Evolutionary conservation across 2,888 invertebrate species (phyloP).

Genomic region (Conops quadrifasciatus): DNA sequence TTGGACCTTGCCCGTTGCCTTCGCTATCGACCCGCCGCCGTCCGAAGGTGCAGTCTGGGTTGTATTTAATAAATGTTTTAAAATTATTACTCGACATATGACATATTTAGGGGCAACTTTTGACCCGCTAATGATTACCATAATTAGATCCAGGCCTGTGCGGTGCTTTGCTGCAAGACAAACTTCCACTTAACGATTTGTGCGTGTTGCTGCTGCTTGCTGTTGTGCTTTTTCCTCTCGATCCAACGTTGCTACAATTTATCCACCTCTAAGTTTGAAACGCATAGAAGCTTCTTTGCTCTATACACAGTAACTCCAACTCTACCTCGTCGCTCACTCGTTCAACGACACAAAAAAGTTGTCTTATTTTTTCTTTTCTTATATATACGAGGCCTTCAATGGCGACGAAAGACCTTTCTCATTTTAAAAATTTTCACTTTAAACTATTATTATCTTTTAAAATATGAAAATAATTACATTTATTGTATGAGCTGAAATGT

Average conservation of each 20-base stretch:
- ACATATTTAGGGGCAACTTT: too few species aligned
- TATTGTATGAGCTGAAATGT: slow-evolving; percentile 30
- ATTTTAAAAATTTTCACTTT: slow-evolving; percentile 38
- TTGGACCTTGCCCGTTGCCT: too few species aligned
- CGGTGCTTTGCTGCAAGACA: too few species aligned
- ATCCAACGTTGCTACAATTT: slow-evolving; percentile 26
- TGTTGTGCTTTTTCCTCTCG: slow-evolving; percentile 35
- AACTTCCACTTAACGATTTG: too few species aligned
- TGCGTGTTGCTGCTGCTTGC: slow-evolving; percentile 9
- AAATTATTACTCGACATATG: too few species aligned
- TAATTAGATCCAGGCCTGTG: too few species aligned
- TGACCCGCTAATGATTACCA: too few species aligned
- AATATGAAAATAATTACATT: slow-evolving; percentile 23
- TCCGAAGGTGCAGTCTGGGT: too few species aligned
- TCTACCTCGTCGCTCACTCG: slow-evolving; percentile 45
- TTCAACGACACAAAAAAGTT: slow-evolving; percentile 64
- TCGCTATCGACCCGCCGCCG: too few species aligned
- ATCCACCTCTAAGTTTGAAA: slow-evolving; percentile 1
- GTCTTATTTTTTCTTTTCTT: slow-evolving; percentile 51
- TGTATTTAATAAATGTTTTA: too few species aligned
- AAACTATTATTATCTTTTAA: slow-evolving; percentile 11
- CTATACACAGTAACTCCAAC: slow-evolving; percentile 17
- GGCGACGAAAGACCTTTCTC: slow-evolving; percentile 58
- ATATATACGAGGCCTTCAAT: slow-evolving; percentile 56
- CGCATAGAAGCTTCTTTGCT: slow-evolving; percentile 36